Evolutionary conservation across 2,797 vertebrate species (phyloP), one percentile per base, ranked within the genome.

Genomic region (Sebastes aleutianus): DNA sequence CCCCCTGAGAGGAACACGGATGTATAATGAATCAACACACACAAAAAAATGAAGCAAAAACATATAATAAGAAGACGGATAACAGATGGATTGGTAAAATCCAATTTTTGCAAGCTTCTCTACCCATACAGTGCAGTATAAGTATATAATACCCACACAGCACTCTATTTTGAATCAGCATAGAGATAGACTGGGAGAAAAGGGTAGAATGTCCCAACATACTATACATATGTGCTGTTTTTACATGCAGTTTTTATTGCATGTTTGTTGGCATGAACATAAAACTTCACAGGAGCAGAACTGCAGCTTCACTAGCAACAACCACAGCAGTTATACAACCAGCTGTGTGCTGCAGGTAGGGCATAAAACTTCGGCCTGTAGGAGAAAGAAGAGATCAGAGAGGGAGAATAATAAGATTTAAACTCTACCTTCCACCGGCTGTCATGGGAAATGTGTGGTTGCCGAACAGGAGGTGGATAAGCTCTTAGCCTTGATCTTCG

Each of bases 401-500:
- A 6, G 43, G 43, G 63, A 82, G 61, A 88, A 85, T 83, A 76
- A 81, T 73, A 57, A 68, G 68, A 81, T 85, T 79, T 79, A 70
- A 85, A 78, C 76, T 78, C 67, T 62, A 74, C 73, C 71, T 81
- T 84, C 69, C 64, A 29, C 65, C 24, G 36, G 69, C 61, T 76
- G 77, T 91, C 72, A 65, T 56, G 79, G 78, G 87, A 80, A 88
- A 91, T 80, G 76, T 77, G 73, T 27, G 34, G 72, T 76, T 87
- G 74, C 75, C 34, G 47, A 90, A 88, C 84, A 89, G 80, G 72
- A 83, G 78, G 76, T 68, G 79, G 74, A 87, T 88, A 88, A 90
- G 75, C 83, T 84, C 73, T 76, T 59, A 74, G 76, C 70, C 87
- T 89, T 90, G 85, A 89, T 87, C 84, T 91, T 75, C 76, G 70